Evolutionary conservation across 2,888 invertebrate species (phyloP).

Genomic region (Apotomis turbidana): DNA sequence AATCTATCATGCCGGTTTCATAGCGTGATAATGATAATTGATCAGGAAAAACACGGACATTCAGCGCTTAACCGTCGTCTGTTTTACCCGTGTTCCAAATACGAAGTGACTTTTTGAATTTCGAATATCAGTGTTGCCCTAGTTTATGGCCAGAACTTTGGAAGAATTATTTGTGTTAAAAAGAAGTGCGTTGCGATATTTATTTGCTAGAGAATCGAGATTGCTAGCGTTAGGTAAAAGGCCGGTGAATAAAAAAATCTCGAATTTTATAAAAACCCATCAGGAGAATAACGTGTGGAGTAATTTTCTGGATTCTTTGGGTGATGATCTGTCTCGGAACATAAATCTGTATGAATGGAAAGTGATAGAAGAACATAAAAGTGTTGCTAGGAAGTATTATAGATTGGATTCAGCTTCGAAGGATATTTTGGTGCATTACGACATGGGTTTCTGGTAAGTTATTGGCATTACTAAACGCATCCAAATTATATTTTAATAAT

Average conservation of each 20-base stretch:
- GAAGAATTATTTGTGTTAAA: conserved; percentile 70
- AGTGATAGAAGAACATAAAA: conserved; percentile 44
- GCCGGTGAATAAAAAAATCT: conserved; percentile 71
- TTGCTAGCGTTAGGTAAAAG: conserved; percentile 65
- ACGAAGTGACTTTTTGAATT: neutral
- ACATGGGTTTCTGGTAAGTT: conserved; percentile 52
- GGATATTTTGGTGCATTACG: conserved; percentile 51
- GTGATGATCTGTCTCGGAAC: conserved; percentile 71
- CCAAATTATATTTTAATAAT: too few species aligned
- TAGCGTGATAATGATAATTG: conserved; percentile 61
- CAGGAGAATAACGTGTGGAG: conserved; percentile 63
- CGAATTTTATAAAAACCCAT: conserved; percentile 62
- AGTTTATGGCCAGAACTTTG: conserved; percentile 67
- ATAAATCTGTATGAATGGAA: conserved; percentile 65
- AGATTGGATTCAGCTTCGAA: conserved; percentile 56
- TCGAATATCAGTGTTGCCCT: conserved; percentile 12
- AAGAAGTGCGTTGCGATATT: conserved; percentile 63
- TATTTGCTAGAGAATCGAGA: conserved; percentile 67
- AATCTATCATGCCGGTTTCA: conserved; percentile 52
- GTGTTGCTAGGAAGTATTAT: conserved; percentile 46
- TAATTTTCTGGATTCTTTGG: conserved; percentile 64
- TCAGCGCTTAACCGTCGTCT: conserved; percentile 35
- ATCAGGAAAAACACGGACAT: conserved; percentile 54
- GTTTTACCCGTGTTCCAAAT: conserved; percentile 17
- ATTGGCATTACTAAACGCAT: neutral